phyloP scores from a whole-genome alignment of 1,140 invertebrate genomes.

The Aphelenchoides besseyi region DNA sequence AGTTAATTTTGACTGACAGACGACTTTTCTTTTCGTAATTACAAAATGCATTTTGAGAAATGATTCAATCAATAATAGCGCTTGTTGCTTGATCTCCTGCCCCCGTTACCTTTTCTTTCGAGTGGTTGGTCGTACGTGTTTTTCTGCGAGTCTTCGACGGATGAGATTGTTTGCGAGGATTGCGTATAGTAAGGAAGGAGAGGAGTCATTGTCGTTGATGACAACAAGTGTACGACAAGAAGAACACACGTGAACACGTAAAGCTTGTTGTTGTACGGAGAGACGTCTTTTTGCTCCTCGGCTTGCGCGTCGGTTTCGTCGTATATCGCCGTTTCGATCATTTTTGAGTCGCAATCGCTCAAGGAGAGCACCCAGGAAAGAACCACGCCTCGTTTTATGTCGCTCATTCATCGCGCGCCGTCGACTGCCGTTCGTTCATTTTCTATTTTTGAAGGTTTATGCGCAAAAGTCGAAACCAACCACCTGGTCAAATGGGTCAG shows the following conservation, averaged over 20 bases:
- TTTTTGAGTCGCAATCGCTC: slow-evolving; percentile 2
- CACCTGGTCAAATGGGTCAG: not conserved
- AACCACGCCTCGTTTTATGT: too few relatives aligned
- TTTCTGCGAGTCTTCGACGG: not conserved
- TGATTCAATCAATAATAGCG: too few relatives aligned
- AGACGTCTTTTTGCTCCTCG: not conserved
- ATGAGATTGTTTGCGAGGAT: slow-evolving; percentile 1
- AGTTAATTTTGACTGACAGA: too few relatives aligned
- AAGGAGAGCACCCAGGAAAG: not conserved
- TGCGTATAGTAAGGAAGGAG: not conserved
- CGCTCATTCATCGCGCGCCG: too few relatives aligned
- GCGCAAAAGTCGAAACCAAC: not conserved
- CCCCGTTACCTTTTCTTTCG: not conserved
- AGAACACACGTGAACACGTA: not conserved
- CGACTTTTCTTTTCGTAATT: too few relatives aligned
- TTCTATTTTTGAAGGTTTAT: not conserved
- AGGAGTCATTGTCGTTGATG: not conserved
- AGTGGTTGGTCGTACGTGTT: not conserved
- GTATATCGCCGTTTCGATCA: slow-evolving; percentile 1
- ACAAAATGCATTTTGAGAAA: too few relatives aligned
- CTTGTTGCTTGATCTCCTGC: not conserved
- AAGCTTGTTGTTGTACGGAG: not conserved
- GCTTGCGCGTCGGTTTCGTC: not conserved
- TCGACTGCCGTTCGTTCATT: not conserved
- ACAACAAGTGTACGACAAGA: not conserved